These are phyloP conservation scores for Orius insidiosus DNA, from an alignment of 1,140 invertebrate genomes.

Conservation along the genomic window DNA sequence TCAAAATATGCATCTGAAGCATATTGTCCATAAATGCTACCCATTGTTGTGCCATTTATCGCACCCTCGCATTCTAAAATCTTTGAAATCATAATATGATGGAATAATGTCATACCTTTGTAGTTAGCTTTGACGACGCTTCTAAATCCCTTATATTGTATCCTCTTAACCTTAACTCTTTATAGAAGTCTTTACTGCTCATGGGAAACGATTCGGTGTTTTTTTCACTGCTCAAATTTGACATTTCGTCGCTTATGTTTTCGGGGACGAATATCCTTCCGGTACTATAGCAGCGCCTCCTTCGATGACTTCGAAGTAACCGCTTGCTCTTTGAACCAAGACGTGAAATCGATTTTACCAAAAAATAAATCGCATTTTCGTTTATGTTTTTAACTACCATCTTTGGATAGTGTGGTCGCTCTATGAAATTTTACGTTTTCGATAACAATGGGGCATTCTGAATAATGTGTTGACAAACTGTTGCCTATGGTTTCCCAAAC, in stretches of 20 bases:
- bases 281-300: constrained; percentile 58
- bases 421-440: constrained; percentile 69
- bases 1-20: constrained; percentile 66
- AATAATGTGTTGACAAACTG: constrained; percentile 47
- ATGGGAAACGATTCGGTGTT: constrained; percentile 26
- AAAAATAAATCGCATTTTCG: not conserved
- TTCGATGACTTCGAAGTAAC: constrained; percentile 74
- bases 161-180: constrained; percentile 74
- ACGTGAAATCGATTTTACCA: constrained; percentile 54
- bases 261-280: constrained; percentile 41
- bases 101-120: constrained; percentile 23
- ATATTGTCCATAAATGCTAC: constrained; percentile 84
- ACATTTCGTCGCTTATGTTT: constrained; percentile 28
- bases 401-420: constrained; percentile 60
- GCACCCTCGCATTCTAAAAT: constrained; percentile 27
- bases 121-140: constrained; percentile 34
- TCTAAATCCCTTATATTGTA: constrained; percentile 78
- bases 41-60: constrained; percentile 69
- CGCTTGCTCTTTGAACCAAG: constrained; percentile 64
- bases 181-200: constrained; percentile 67
- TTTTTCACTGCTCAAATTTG: constrained; percentile 27
- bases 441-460: constrained; percentile 64
- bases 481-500: constrained; percentile 79
- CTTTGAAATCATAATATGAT: constrained; percentile 22
- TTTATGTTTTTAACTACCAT: constrained; percentile 29